These are phyloP conservation scores for Amphilophus citrinellus DNA, from an alignment of 2,113 vertebrate species.

Conservation along the genomic window DNA sequence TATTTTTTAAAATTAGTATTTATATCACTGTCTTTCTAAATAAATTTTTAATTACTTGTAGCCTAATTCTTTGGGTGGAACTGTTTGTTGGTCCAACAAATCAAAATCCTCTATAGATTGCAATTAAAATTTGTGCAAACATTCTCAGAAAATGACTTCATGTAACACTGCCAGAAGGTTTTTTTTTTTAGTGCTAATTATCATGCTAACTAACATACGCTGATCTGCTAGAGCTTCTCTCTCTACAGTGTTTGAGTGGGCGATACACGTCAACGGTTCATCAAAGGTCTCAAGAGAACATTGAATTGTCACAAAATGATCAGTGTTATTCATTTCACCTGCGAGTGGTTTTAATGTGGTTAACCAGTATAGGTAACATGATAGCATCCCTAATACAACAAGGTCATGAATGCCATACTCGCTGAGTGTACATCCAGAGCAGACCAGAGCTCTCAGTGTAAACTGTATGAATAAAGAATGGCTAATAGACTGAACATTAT, in stretches of 20 bases:
- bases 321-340: background rate
- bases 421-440: background rate
- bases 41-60: constrained; percentile 1
- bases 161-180: no score
- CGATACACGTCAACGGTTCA: background rate
- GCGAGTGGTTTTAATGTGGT: background rate
- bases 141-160: background rate
- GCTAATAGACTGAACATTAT: background rate
- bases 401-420: background rate
- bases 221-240: background rate
- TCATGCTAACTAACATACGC: background rate
- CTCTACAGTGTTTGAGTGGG: background rate
- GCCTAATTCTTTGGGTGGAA: background rate
- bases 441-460: background rate
- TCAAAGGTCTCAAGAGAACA: background rate
- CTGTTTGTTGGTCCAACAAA: background rate
- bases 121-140: background rate
- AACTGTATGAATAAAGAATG: background rate
- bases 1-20: background rate
- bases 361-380: background rate
- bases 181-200: background rate
- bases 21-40: background rate
- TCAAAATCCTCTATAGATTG: background rate
- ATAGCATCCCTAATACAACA: background rate
- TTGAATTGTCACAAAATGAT: background rate